Evolutionary conservation across 1,140 invertebrate genomes (phyloP).

Genomic region (Anadara kagoshimensis): DNA sequence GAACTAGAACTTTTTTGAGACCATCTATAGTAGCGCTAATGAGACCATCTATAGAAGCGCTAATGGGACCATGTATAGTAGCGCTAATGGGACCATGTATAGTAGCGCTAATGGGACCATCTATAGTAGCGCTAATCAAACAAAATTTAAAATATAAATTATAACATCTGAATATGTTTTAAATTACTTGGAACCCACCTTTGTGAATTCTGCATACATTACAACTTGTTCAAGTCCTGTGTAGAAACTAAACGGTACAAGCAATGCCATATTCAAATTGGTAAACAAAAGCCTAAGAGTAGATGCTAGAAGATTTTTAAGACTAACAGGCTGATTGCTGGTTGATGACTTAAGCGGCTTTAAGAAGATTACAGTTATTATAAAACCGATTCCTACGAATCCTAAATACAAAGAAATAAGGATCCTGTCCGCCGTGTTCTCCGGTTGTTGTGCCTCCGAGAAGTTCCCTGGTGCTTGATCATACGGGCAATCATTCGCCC

Average conservation of each 20-base stretch:
- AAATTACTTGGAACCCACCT: constrained; percentile 17
- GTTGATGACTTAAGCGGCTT: constrained; percentile 32
- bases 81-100: no score
- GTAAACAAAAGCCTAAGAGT: constrained; percentile 43
- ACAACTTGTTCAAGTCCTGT: constrained; percentile 50
- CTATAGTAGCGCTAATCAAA: no score
- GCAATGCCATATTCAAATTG: constrained; percentile 43
- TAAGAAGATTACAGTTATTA: constrained; percentile 42
- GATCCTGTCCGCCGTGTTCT: constrained; percentile 21
- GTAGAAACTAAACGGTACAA: constrained; percentile 49
- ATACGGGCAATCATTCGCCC: constrained; percentile 42
- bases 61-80: no score
- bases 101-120: no score
- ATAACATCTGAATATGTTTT: not conserved
- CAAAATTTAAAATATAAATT: not conserved
- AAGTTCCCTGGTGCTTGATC: not conserved
- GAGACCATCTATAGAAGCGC: no score
- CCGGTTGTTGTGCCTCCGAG: constrained; percentile 16
- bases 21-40: no score
- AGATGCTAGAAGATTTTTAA: constrained; percentile 31
- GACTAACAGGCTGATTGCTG: constrained; percentile 12
- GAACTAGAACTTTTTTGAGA: no score
- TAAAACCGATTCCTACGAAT: constrained; percentile 42
- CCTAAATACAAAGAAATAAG: constrained; percentile 47
- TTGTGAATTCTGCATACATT: constrained; percentile 50